Evolutionary conservation across 92 coral and sea anemone species (phyloP).

Genomic region (Chrysogorgia sp.): DNA sequence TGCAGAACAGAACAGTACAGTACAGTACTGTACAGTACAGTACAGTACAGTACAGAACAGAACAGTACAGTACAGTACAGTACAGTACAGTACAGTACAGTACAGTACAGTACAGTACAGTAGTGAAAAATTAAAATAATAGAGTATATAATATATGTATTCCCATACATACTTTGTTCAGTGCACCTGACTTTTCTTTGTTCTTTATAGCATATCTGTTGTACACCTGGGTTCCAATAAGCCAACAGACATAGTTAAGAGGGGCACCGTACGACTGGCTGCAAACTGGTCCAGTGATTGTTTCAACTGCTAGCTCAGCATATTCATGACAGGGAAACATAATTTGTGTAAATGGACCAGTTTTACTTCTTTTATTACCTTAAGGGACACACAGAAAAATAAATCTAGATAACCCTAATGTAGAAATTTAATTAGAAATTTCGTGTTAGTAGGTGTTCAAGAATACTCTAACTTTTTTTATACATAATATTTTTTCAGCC

Average conservation of each 20-base stretch:
- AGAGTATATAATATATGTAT: no score
- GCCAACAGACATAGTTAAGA: conserved; percentile 90
- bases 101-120: neutral
- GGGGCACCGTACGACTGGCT: conserved; percentile 93
- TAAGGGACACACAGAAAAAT: conserved; percentile 37
- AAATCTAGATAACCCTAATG: neutral
- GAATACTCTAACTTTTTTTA: no score
- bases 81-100: neutral
- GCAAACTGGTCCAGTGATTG: conserved; percentile 85
- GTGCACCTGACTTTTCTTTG: conserved; percentile 76
- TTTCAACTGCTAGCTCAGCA: conserved; percentile 85
- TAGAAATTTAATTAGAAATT: neutral
- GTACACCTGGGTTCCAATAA: conserved; percentile 85
- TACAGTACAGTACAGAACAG: neutral
- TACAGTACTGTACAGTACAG: neutral
- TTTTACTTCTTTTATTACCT: conserved; percentile 74
- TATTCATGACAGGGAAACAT: conserved; percentile 77
- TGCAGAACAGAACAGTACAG: neutral
- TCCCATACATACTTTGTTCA: conserved; percentile 66
- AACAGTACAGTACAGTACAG: neutral
- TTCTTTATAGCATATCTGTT: conserved; percentile 85
- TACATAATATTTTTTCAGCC: no score
- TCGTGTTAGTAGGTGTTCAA: no score
- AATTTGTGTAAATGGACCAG: conserved; percentile 82
- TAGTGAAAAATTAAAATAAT: neutral